Percentiles rank a stretch among this genome's conserved stretches.
These are phyloP conservation scores for Tinea trinotella DNA, from an alignment of 2,888 invertebrate species.

Conservation along the genomic window DNA sequence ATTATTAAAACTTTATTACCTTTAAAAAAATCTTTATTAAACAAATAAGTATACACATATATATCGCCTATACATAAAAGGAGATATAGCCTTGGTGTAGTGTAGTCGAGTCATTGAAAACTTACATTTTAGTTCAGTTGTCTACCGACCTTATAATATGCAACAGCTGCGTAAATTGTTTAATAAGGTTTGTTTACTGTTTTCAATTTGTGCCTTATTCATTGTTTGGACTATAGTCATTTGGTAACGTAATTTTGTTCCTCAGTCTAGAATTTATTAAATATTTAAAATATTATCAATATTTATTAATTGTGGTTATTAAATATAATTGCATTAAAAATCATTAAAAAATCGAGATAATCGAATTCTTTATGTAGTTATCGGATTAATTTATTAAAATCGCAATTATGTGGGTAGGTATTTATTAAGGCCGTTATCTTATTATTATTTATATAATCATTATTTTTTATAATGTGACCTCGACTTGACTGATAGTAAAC, in stretches of 20 bases:
- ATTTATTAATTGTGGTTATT: too few relatives aligned
- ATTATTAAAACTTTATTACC: too few relatives aligned
- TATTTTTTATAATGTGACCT: too few relatives aligned
- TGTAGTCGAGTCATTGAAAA: not conserved
- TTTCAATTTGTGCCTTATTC: constrained; percentile 17
- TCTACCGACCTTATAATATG: constrained; percentile 41
- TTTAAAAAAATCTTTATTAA: too few relatives aligned
- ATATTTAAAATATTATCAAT: too few relatives aligned
- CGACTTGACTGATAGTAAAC: too few relatives aligned
- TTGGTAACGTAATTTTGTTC: not conserved
- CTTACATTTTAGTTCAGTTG: constrained; percentile 36
- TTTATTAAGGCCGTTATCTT: too few relatives aligned
- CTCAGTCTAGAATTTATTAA: not conserved
- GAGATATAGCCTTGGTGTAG: too few relatives aligned
- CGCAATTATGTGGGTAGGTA: not conserved
- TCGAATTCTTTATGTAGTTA: not conserved
- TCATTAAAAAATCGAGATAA: not conserved
- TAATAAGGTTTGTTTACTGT: constrained; percentile 39
- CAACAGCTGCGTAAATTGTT: constrained; percentile 64
- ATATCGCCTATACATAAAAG: too few relatives aligned
- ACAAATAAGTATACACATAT: too few relatives aligned
- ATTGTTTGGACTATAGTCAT: not conserved
- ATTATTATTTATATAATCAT: too few relatives aligned
- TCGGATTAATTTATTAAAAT: not conserved
- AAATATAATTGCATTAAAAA: too few relatives aligned